Evolutionary conservation across 2,113 vertebrate genomes (phyloP).

Genomic region (Cyprinus carpio): DNA sequence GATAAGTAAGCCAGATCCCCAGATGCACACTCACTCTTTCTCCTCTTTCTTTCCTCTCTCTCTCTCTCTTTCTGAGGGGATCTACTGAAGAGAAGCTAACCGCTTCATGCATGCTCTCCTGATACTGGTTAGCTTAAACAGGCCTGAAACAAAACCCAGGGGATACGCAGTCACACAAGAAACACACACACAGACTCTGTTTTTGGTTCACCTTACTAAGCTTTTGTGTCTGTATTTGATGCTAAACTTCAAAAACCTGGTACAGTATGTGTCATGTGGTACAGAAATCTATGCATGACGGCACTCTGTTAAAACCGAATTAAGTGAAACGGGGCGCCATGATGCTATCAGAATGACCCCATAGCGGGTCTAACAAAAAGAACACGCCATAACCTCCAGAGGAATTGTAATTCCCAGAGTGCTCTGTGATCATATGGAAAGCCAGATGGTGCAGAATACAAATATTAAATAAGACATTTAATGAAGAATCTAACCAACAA

Average conservation of each 20-base stretch:
- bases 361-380: background rate
- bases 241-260: background rate
- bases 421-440: slow-evolving; percentile 18
- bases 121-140: slow-evolving; percentile 39
- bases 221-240: background rate
- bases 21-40: slow-evolving; percentile 54
- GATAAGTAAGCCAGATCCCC: slow-evolving; percentile 41
- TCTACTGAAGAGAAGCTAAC: slow-evolving; percentile 11
- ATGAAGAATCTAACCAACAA: background rate
- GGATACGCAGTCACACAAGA: slow-evolving; percentile 8
- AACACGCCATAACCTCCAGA: slow-evolving; percentile 1
- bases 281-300: background rate
- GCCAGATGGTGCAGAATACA: slow-evolving; percentile 34
- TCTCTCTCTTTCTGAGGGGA: slow-evolving; percentile 40
- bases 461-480: slow-evolving; percentile 19
- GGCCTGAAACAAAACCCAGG: slow-evolving; percentile 22
- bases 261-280: background rate
- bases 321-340: background rate
- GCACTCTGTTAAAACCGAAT: background rate
- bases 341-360: background rate
- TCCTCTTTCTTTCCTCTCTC: slow-evolving; percentile 45
- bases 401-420: slow-evolving; percentile 12
- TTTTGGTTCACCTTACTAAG: background rate
- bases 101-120: background rate
- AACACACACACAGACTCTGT: background rate